phyloP scores from a whole-genome alignment of 2,888 invertebrate genomes.

The Hedychridium roseum region DNA sequence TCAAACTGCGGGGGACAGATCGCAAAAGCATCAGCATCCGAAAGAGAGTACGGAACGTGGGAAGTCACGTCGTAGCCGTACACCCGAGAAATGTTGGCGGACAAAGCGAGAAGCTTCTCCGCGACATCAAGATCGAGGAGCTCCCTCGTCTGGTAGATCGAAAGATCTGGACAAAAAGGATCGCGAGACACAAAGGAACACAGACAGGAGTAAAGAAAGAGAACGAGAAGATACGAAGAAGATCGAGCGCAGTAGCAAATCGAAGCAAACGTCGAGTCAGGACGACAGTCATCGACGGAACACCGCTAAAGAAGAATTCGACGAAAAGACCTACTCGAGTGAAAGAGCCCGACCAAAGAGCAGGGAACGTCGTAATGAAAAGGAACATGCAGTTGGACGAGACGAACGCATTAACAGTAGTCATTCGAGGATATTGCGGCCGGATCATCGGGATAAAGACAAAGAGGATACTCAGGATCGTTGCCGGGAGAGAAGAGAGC shows the following conservation, averaged over 20 bases:
- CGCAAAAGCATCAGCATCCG: constrained; percentile 50
- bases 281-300: constrained; percentile 60
- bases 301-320: constrained; percentile 55
- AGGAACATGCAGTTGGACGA: constrained; percentile 50
- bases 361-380: constrained; percentile 52
- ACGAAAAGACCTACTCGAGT: constrained; percentile 60
- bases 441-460: constrained; percentile 43
- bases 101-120: constrained; percentile 48
- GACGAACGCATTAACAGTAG: constrained; percentile 51
- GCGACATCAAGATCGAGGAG: constrained; percentile 46
- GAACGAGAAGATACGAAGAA: constrained; percentile 51
- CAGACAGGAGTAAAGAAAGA: constrained; percentile 56
- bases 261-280: constrained; percentile 39
- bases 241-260: constrained; percentile 41
- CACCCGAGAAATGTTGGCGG: constrained; percentile 52
- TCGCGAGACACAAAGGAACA: constrained; percentile 51
- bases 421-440: constrained; percentile 38
- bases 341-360: constrained; percentile 66
- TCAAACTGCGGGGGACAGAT: constrained; percentile 45
- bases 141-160: constrained; percentile 34
- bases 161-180: constrained; percentile 54
- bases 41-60: constrained; percentile 43
- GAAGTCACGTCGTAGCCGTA: constrained; percentile 53
- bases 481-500: no score
- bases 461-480: constrained; percentile 53